Percentiles rank a stretch among this genome's conserved stretches.
phyloP scores from a whole-genome alignment of 2,113 vertebrate species.

The Scomber scombrus region DNA sequence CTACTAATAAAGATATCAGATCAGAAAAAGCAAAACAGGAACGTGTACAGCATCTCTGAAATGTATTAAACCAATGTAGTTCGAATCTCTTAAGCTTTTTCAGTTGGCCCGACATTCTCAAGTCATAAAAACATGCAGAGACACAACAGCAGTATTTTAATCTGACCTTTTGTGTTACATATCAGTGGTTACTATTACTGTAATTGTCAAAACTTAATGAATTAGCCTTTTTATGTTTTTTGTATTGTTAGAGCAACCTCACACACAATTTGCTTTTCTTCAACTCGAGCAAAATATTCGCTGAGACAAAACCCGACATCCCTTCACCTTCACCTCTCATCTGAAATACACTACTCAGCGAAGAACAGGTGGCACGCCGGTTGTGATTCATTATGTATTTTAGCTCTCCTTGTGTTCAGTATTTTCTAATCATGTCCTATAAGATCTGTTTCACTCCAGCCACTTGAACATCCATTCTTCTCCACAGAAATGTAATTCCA shows the following conservation, averaged over 20 bases:
- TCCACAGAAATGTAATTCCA: conserved; percentile 69
- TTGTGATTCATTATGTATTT: conserved; percentile 58
- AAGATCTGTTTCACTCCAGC: conserved; percentile 56
- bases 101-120: too few relatives aligned
- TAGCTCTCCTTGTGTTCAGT: conserved; percentile 38
- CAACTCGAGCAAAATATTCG: neutral
- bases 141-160: too few relatives aligned
- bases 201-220: neutral
- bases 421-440: conserved; percentile 70
- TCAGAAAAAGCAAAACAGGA: too few relatives aligned
- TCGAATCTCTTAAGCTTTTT: too few relatives aligned
- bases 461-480: conserved; percentile 60
- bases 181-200: neutral
- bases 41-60: too few relatives aligned
- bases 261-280: neutral
- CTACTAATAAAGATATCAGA: too few relatives aligned
- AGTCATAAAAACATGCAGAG: too few relatives aligned
- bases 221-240: neutral
- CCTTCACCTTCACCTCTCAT: conserved; percentile 36
- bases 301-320: neutral
- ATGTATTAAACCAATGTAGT: too few relatives aligned
- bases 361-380: conserved; percentile 20
- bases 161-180: neutral
- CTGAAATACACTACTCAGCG: conserved; percentile 29
- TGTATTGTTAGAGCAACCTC: neutral